Evolutionary conservation across 2,113 vertebrate species (phyloP), one percentile per base, ranked within the genome.

Genomic region (Nesoenas mayeri): DNA sequence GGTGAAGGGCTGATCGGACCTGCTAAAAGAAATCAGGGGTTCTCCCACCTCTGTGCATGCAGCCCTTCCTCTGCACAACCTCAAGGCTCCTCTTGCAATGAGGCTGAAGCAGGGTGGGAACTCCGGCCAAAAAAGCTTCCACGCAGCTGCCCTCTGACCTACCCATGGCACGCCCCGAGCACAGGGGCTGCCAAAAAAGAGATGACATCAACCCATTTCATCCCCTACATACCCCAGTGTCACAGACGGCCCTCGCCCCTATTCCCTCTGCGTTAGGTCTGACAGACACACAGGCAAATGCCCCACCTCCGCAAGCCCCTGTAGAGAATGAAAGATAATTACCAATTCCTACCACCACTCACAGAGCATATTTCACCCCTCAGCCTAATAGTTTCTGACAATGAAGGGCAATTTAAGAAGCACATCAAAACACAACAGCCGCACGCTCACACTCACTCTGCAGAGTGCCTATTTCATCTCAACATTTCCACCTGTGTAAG

Each of bases 311-410:
- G 0, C 1, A 0, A 58, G 91, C 38, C 67, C 67, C 89, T 31
- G 75, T 28, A 60, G 75, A 96, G 87, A 95, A 97, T 88, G 95
- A 93, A 53, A 88, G 60, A 83, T 80, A 88, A 93, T 80, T 89
- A 89, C 58, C 50, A 44, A 75, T 84, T 75, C 77, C 66, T 77
- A n/a, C 64, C 12, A 15, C 79, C 79, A 74, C 75, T 95, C 92
- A 36, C 15, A 48, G 71, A 44, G 5, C 9, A 0, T 31, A 57
- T 88, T 90, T 83, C 85, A 67, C 86, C 90, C 77, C 92, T 93
- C 91, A 94, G 66, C 65, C 70, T 95, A 96, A 96, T 80, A 95
- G 77, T 66, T 93, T 95, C 88, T 92, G 88, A 93, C 95, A 96
- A 95, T 4, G 85, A 94, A 94, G 83, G 88, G 88, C 92, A 93